Conservation (phyloP, 2,888 invertebrate genomes). For the Phymatocera aterrima region DNA sequence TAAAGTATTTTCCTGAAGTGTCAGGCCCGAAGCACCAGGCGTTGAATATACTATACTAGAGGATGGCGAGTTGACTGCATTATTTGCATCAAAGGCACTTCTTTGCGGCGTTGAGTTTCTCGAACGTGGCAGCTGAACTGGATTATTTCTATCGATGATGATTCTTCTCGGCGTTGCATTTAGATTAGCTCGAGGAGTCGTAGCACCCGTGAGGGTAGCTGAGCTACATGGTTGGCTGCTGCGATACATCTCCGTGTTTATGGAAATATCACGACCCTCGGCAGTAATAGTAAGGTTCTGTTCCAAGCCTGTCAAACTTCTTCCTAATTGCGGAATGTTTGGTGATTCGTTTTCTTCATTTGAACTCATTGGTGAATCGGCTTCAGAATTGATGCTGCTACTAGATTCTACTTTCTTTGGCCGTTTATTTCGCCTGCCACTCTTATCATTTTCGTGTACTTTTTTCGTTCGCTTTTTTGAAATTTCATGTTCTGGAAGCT, state of each 20-base stretch:
- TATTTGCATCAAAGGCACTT: background rate
- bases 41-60: constrained; percentile 16
- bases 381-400: background rate
- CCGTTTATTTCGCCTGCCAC: background rate
- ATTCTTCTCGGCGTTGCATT: background rate
- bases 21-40: background rate
- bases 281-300: background rate
- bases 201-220: background rate
- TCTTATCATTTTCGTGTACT: background rate
- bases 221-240: background rate
- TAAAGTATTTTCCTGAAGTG: background rate
- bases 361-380: background rate
- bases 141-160: background rate
- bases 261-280: background rate
- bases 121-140: background rate
- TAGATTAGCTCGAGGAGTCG: background rate
- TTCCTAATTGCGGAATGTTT: background rate
- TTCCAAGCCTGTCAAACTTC: background rate
- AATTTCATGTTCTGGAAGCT: background rate
- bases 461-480: background rate
- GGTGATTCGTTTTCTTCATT: background rate
- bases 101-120: constrained; percentile 2
- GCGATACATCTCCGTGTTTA: background rate
- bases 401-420: background rate
- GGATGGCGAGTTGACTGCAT: background rate